Percentiles rank a stretch among this genome's conserved stretches.
Evolutionary conservation across 64 coral and sea anemone genomes (phyloP).

Genomic region (Hydrozoanthus tunicans): DNA sequence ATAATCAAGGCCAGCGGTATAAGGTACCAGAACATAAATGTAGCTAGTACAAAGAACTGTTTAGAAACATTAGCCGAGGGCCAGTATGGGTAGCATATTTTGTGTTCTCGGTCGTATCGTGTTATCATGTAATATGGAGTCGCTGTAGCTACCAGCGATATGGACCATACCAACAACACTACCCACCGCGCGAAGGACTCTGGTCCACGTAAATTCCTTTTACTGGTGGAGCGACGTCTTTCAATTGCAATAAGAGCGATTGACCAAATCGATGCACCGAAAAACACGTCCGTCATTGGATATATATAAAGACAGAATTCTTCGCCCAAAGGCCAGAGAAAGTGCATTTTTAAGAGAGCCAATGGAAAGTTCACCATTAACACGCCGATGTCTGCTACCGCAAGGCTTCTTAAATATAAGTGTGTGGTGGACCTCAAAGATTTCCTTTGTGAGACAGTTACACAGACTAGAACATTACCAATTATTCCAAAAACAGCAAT

Average conservation of each 20-base stretch:
- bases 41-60: constrained; percentile 6
- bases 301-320: constrained; percentile 40
- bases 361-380: constrained; percentile 24
- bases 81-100: constrained; percentile 21
- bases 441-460: constrained; percentile 2
- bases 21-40: constrained; percentile 18
- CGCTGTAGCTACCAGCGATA: neutral
- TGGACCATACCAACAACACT: constrained; percentile 27
- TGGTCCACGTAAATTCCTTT: neutral
- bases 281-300: constrained; percentile 44
- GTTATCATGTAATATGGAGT: constrained; percentile 16
- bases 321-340: constrained; percentile 47
- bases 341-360: constrained; percentile 14
- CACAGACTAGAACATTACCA: constrained; percentile 45
- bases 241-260: constrained; percentile 49
- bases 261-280: constrained; percentile 56
- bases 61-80: constrained; percentile 3
- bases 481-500: constrained; percentile 13
- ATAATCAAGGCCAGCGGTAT: constrained; percentile 8
- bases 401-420: constrained; percentile 46
- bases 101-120: constrained; percentile 2
- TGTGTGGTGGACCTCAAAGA: constrained; percentile 20
- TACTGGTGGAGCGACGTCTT: neutral
- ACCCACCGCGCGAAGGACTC: constrained; percentile 13
- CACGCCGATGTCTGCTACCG: constrained; percentile 46